Conservation (phyloP, 2,888 invertebrate species). For the Apeira syringaria region DNA sequence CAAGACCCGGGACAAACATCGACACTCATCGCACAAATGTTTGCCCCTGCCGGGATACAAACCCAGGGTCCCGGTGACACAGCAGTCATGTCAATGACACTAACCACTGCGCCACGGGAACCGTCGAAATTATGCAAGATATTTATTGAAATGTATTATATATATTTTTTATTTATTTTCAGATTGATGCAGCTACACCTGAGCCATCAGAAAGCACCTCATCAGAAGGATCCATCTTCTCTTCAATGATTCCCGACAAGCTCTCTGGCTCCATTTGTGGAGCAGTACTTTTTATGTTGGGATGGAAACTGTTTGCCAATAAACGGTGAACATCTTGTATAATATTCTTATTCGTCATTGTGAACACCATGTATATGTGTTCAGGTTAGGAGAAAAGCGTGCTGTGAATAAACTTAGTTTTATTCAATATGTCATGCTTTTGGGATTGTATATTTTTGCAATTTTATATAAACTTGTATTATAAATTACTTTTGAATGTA, state of each 20-base stretch:
- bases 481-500: slow-evolving; percentile 13
- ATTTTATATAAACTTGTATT: slow-evolving; percentile 31
- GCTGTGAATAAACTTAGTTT: slow-evolving; percentile 47
- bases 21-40: too few relatives aligned
- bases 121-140: too few relatives aligned
- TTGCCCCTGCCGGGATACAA: too few relatives aligned
- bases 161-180: slow-evolving; percentile 39
- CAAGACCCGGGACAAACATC: too few relatives aligned
- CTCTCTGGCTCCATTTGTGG: slow-evolving; percentile 84
- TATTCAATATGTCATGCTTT: slow-evolving; percentile 51
- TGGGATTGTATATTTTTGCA: slow-evolving; percentile 39
- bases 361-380: slow-evolving; percentile 18
- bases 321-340: slow-evolving; percentile 71
- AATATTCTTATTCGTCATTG: slow-evolving; percentile 3
- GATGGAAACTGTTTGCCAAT: slow-evolving; percentile 83
- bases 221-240: slow-evolving; percentile 75
- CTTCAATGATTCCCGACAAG: slow-evolving; percentile 82
- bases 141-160: too few relatives aligned
- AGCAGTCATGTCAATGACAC: too few relatives aligned
- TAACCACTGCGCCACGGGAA: too few relatives aligned
- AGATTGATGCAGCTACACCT: slow-evolving; percentile 55
- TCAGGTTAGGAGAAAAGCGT: slow-evolving; percentile 35
- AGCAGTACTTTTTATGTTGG: slow-evolving; percentile 85
- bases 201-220: slow-evolving; percentile 27
- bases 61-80: too few relatives aligned